These are phyloP conservation scores for Solenopsis fugax DNA, from an alignment of 1,140 invertebrate species.

Conservation along the genomic window DNA sequence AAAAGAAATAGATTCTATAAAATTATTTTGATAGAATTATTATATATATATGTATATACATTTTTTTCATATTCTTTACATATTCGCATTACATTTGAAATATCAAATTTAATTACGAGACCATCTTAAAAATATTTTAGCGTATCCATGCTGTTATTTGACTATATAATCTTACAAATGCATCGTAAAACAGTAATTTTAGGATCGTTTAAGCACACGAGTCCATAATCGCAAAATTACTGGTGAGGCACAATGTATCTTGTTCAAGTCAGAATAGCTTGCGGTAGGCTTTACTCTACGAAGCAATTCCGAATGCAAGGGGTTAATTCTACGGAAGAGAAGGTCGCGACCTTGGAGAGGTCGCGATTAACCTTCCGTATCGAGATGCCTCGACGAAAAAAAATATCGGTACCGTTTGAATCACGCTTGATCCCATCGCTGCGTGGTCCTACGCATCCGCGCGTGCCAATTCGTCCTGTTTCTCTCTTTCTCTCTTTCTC, in stretches of 20 bases:
- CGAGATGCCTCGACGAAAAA: slow-evolving; percentile 23
- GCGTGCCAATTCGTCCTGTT: slow-evolving; percentile 7
- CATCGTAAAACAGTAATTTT: background rate
- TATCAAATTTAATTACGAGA: background rate
- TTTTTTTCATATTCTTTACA: no score
- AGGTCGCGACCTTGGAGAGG: slow-evolving; percentile 12
- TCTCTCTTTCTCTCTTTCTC: slow-evolving; percentile 86
- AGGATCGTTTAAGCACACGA: slow-evolving; percentile 15
- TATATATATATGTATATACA: no score
- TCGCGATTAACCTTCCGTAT: slow-evolving; percentile 46
- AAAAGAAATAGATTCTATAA: no score
- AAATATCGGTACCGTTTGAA: slow-evolving; percentile 44
- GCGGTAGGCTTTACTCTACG: background rate
- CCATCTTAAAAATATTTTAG: slow-evolving; percentile 3
- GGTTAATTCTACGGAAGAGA: slow-evolving; percentile 48
- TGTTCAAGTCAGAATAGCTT: slow-evolving; percentile 7
- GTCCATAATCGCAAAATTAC: slow-evolving; percentile 12
- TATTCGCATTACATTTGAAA: no score
- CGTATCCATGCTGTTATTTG: background rate
- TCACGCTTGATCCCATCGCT: slow-evolving; percentile 43
- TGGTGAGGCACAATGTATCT: background rate
- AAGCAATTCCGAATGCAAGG: slow-evolving; percentile 12
- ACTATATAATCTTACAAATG: background rate
- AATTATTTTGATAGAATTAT: no score
- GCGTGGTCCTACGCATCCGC: background rate